Conservation (phyloP, 2,888 invertebrate genomes). For the Papilio protenor region DNA sequence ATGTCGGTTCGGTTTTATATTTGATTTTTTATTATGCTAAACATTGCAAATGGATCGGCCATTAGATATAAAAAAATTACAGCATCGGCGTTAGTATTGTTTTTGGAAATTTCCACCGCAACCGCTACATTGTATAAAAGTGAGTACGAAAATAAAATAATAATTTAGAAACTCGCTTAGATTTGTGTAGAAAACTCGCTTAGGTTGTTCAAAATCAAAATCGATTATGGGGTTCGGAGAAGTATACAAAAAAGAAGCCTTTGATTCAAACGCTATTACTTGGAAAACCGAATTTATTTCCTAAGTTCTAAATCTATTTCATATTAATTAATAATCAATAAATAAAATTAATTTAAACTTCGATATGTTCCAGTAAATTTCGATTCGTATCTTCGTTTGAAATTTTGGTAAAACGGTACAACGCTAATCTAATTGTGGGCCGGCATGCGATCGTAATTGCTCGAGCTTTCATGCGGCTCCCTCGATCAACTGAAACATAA, state of each 20-base stretch:
- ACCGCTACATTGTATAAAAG: not conserved
- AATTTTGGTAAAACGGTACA: constrained; percentile 54
- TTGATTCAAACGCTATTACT: too few species aligned
- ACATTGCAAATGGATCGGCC: not conserved
- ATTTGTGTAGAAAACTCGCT: too few species aligned
- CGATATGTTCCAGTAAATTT: constrained; percentile 44
- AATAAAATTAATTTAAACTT: not conserved
- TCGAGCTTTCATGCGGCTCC: constrained; percentile 45
- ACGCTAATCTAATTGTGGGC: constrained; percentile 56
- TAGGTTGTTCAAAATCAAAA: too few species aligned
- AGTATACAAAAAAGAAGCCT: too few species aligned
- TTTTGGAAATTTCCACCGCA: not conserved
- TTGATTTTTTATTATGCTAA: not conserved
- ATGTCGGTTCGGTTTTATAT: not conserved
- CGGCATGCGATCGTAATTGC: constrained; percentile 59
- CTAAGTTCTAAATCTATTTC: too few species aligned
- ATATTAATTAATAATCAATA: too few species aligned
- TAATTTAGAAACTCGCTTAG: not conserved
- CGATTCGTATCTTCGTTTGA: constrained; percentile 48
- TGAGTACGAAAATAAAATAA: not conserved
- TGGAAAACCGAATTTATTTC: too few species aligned
- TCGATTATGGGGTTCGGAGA: too few species aligned
- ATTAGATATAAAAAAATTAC: not conserved
- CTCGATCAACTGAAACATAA: constrained; percentile 46
- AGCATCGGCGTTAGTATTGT: not conserved